These are phyloP conservation scores for Eulimnadia texana DNA, from an alignment of 1,140 invertebrate genomes.

Conservation along the genomic window DNA sequence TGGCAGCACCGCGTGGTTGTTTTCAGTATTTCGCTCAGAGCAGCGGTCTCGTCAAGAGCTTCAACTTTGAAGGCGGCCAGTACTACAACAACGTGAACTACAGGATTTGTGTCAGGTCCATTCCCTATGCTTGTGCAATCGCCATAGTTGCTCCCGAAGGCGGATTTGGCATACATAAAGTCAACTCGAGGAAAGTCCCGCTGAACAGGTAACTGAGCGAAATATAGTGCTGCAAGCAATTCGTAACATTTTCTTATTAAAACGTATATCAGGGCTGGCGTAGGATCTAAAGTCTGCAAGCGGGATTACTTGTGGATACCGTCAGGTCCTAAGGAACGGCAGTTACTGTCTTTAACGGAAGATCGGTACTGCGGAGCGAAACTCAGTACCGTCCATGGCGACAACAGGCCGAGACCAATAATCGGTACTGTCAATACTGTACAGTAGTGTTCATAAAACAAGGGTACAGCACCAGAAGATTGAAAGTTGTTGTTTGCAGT, in stretches of 20 bases:
- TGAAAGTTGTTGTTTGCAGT: too few species aligned
- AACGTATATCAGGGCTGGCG: conserved; percentile 2
- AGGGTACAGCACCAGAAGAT: too few species aligned
- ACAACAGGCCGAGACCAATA: background rate
- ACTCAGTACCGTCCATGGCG: conserved; percentile 3
- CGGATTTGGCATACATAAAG: conserved; percentile 17
- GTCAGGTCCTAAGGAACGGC: background rate
- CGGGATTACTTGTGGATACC: conserved; percentile 12
- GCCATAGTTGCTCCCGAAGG: conserved; percentile 13
- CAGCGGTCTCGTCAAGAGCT: conserved; percentile 23
- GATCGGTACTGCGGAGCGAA: conserved; percentile 10
- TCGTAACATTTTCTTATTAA: background rate
- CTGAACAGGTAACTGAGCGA: background rate
- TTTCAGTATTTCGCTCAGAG: conserved; percentile 24
- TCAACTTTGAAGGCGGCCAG: conserved; percentile 24
- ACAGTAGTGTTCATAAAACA: too few species aligned
- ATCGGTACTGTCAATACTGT: background rate
- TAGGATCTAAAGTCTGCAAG: conserved; percentile 8
- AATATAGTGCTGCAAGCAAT: background rate
- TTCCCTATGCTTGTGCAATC: conserved; percentile 20
- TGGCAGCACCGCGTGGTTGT: conserved; percentile 25
- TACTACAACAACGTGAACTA: conserved; percentile 23
- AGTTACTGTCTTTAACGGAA: background rate
- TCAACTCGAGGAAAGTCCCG: conserved; percentile 5
- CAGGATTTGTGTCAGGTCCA: conserved; percentile 23